A percentile compares a stretch with the other conserved stretches of the same genome.
These are phyloP conservation scores for Cydia splendana DNA, from an alignment of 1,140 invertebrate genomes.

Conservation along the genomic window DNA sequence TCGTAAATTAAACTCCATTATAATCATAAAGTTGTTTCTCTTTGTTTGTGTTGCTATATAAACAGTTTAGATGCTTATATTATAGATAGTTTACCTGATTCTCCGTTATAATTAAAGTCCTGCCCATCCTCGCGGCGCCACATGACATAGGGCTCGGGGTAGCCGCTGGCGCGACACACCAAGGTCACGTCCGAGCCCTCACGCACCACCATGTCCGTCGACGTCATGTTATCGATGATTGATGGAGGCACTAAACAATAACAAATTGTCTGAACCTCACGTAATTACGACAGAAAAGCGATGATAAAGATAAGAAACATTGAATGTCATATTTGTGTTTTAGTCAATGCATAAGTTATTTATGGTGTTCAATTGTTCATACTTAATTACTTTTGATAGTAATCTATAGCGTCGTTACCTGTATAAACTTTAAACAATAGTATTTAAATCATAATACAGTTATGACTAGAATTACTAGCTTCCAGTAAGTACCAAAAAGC, in stretches of 20 bases:
- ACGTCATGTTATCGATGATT: constrained; percentile 87
- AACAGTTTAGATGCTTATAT: not conserved
- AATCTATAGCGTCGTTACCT: not conserved
- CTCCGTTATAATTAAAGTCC: constrained; percentile 88
- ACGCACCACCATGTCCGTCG: constrained; percentile 90
- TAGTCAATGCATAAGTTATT: not conserved
- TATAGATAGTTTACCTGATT: constrained; percentile 83
- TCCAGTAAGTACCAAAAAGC: too few species aligned
- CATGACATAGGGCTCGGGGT: constrained; percentile 91
- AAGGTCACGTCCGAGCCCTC: constrained; percentile 91
- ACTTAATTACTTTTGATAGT: not conserved
- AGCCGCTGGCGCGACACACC: constrained; percentile 89
- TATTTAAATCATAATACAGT: not conserved
- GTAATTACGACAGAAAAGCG: constrained; percentile 11
- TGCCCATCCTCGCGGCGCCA: constrained; percentile 91
- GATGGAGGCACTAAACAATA: constrained; percentile 36
- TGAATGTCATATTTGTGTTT: not conserved
- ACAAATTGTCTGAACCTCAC: constrained; percentile 23
- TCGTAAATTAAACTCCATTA: too few species aligned
- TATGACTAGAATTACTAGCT: too few species aligned
- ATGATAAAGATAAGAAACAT: constrained; percentile 1
- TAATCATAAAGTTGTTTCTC: too few species aligned
- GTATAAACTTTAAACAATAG: not conserved
- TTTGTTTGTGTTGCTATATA: too few species aligned
- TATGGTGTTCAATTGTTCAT: not conserved